Percentiles rank a stretch among this genome's conserved stretches.
Conservation (phyloP, 2,113 vertebrate genomes). For the Myrmecobius fasciatus region DNA sequence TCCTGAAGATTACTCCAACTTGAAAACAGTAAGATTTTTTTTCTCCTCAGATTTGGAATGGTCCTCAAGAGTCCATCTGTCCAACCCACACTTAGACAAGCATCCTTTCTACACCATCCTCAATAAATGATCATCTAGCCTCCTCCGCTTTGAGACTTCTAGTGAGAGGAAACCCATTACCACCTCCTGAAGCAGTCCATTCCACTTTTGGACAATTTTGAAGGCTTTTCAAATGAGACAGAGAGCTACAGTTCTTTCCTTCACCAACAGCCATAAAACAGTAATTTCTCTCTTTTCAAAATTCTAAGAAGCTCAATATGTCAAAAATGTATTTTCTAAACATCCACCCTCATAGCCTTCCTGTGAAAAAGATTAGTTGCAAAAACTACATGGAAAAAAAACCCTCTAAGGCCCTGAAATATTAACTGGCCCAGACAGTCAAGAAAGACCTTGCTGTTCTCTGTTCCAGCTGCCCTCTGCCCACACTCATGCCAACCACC, state of each 20-base stretch:
- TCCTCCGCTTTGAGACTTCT: neutral
- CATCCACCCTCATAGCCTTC: conserved; percentile 32
- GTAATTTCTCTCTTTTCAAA: conserved; percentile 31
- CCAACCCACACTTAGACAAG: neutral
- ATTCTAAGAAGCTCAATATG: conserved; percentile 19
- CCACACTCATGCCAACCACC: neutral
- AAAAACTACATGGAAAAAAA: conserved; percentile 24
- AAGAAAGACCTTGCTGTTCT: conserved; percentile 18
- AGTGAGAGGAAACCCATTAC: neutral
- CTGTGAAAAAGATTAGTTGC: conserved; percentile 26
- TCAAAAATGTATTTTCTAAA: conserved; percentile 48
- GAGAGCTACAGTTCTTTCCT: conserved; percentile 51
- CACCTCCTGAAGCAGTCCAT: neutral
- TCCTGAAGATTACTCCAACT: conserved; percentile 18
- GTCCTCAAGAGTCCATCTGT: neutral
- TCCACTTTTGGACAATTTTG: conserved; percentile 1
- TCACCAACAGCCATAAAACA: conserved; percentile 16
- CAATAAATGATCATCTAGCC: neutral
- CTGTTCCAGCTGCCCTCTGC: conserved; percentile 5
- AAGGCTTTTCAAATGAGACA: conserved; percentile 23
- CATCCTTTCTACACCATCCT: neutral
- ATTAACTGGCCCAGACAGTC: neutral
- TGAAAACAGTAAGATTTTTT: conserved; percentile 8
- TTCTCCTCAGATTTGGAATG: neutral
- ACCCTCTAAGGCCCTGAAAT: neutral